These are phyloP conservation scores for Camponotus vicinus DNA, from an alignment of 1,140 invertebrate species.

Conservation along the genomic window DNA sequence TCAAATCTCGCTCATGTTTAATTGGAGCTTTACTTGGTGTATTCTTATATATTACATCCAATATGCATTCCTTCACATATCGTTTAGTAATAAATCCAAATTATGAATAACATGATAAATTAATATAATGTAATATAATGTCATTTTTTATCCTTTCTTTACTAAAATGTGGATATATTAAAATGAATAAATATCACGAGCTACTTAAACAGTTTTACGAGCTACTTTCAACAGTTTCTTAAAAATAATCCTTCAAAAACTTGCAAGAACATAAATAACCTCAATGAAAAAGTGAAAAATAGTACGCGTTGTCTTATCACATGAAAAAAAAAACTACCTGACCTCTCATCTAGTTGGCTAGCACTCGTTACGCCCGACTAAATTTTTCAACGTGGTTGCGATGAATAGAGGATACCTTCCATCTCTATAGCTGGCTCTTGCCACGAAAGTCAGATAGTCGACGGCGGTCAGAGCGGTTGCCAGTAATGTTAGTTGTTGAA, in stretches of 20 bases:
- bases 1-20: constrained; percentile 41
- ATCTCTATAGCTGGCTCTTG: constrained; percentile 37
- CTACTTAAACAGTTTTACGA: neutral
- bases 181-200: neutral
- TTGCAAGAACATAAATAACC: neutral
- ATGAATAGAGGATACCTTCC: constrained; percentile 74
- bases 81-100: neutral
- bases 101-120: neutral
- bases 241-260: constrained; percentile 5
- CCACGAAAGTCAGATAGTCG: constrained; percentile 56
- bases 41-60: neutral
- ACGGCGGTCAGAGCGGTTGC: constrained; percentile 48
- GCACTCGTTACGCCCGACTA: constrained; percentile 78
- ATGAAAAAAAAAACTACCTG: constrained; percentile 47
- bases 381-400: constrained; percentile 80
- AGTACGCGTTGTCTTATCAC: constrained; percentile 15
- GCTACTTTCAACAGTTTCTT: neutral
- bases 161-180: neutral
- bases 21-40: constrained; percentile 9
- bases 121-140: neutral
- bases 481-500: constrained; percentile 67
- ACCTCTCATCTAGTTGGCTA: constrained; percentile 73
- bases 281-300: neutral
- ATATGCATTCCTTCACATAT: neutral
- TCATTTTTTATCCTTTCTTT: neutral